A percentile compares a stretch with the other conserved stretches of the same genome.
Evolutionary conservation across 2,113 vertebrate species (phyloP).

Genomic region (Ptyas mucosa): DNA sequence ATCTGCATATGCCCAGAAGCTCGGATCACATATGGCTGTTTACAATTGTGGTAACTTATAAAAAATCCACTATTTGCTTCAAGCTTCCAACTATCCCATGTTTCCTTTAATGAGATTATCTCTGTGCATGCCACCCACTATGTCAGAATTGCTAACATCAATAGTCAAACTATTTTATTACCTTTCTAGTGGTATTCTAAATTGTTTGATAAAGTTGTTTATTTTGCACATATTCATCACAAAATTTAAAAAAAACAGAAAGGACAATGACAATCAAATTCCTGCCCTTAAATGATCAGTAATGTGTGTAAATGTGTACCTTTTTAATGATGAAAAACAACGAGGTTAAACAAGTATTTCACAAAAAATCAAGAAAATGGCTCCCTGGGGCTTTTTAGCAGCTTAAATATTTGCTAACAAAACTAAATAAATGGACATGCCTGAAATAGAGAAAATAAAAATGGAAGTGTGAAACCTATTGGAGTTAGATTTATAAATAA

Average conservation of each 20-base stretch:
- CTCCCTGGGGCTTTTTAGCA: background rate
- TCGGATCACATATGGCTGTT: background rate
- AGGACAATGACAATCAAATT: background rate
- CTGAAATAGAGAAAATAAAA: background rate
- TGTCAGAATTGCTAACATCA: background rate
- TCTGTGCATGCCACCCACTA: background rate
- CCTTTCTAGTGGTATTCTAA: background rate
- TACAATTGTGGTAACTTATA: background rate
- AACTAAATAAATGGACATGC: background rate
- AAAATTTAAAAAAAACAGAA: background rate
- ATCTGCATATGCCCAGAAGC: background rate
- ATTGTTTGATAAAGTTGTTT: background rate
- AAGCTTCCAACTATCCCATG: background rate
- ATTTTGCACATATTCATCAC: background rate
- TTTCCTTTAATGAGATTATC: conserved; percentile 17
- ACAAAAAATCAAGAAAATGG: background rate
- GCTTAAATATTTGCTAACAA: background rate
- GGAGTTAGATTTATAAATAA: background rate
- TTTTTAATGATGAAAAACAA: background rate
- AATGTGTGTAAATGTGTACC: background rate
- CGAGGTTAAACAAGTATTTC: background rate
- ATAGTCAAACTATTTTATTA: background rate
- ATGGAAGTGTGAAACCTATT: background rate
- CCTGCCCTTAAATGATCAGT: background rate
- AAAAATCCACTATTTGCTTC: background rate